Base-by-base conservation (phyloP, 2,888 invertebrate genomes). In the Drosophila atripex region DNA sequence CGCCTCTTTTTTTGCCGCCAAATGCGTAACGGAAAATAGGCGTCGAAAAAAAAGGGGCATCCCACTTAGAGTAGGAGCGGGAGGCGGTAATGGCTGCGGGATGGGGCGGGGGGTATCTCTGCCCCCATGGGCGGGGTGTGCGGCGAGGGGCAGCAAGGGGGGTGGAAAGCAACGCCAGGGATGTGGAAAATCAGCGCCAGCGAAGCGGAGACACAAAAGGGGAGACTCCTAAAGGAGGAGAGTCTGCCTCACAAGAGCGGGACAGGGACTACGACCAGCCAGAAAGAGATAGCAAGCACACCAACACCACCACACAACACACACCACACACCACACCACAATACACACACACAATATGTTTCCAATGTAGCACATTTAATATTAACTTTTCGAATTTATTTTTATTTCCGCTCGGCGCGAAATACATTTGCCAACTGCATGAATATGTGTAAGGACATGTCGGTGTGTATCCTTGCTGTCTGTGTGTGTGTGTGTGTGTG, bases 311-410 rank as follows among this genome's bases (percentile, higher is more conserved):
- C 45, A 14, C 75, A 71, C 73, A 80, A 30, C 49, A 51, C 38
- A 32, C 16, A 32, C 14, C 16, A n/a, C 18, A 3, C 25, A 38
- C 32, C 8, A 18, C 18, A 18, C n/a, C n/a, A n/a, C n/a, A n/a
- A n/a, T 1, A 12, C n/a, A 45, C 45, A 14, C 75, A 70, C 73
- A 80, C 82, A 82, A 82, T 82, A 82, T 82, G 86, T 83, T 82
- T 82, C 82, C 86, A 82, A 82, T 86, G 83, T 86, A 78, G 86
- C 86, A 78, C 83, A 83, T 83, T 83, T 86, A 83, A 83, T 83
- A 83, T 83, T 83, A 83, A 83, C 83, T 83, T 83, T 83, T 86
- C 86, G 86, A 83, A 83, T 83, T 83, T 86, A 80, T 80, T 80
- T 80, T 80, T 80, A 80, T 80, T 80, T 80, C 80, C 80, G 80